phyloP scores from a whole-genome alignment of 2,888 invertebrate genomes.

The Eulithis testata region DNA sequence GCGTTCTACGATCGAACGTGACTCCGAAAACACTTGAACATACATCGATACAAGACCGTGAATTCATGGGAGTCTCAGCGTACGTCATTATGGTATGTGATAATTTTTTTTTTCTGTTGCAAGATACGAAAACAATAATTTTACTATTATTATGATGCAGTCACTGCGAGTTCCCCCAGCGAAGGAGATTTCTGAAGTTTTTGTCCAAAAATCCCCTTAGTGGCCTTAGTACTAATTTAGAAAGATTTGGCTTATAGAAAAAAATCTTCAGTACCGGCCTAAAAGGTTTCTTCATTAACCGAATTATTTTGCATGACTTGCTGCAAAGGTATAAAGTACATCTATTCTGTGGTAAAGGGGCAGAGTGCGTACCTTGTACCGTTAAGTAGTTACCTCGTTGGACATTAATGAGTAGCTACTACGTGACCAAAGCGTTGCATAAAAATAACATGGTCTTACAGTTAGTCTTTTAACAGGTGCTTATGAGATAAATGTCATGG shows the following conservation, averaged over 20 bases:
- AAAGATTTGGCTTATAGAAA: too few species aligned
- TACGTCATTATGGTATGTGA: too few species aligned
- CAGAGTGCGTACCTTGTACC: conserved; percentile 25
- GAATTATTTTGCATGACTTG: conserved; percentile 13
- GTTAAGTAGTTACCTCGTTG: conserved; percentile 27
- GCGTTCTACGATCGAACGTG: conserved; percentile 31
- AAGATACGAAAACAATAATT: too few species aligned
- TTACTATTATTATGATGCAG: too few species aligned
- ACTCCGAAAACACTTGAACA: conserved; percentile 21
- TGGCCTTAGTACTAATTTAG: too few species aligned
- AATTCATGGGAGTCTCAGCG: not conserved
- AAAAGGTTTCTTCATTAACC: conserved; percentile 1
- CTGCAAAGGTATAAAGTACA: not conserved
- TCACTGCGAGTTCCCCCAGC: too few species aligned
- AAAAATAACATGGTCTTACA: not conserved
- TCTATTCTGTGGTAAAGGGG: not conserved
- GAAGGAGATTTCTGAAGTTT: too few species aligned
- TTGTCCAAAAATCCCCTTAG: too few species aligned
- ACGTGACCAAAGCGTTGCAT: conserved; percentile 1
- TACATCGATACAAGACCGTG: conserved; percentile 5
- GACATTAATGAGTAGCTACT: conserved; percentile 2
- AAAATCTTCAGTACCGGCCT: not conserved
- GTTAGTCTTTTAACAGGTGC: not conserved
- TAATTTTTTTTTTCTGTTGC: too few species aligned
- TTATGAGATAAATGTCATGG: conserved; percentile 1